These are phyloP conservation scores for Nephrotoma appendiculata DNA, from an alignment of 2,888 invertebrate species.

Conservation along the genomic window DNA sequence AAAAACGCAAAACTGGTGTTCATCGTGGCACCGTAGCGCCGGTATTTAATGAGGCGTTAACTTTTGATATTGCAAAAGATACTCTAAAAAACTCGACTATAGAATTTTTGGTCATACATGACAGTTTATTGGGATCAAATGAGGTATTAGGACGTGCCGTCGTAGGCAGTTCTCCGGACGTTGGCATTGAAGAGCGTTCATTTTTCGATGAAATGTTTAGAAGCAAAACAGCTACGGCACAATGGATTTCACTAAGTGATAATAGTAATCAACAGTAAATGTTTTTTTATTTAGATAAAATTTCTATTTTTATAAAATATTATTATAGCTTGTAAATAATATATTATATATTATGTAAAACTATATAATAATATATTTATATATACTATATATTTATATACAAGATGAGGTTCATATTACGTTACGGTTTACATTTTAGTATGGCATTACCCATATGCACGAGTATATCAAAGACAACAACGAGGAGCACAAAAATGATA, in stretches of 20 bases:
- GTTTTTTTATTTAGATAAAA: neutral
- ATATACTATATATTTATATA: neutral
- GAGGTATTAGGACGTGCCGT: conserved; percentile 38
- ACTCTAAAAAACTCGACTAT: conserved; percentile 38
- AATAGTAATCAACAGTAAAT: conserved; percentile 3
- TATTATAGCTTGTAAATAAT: neutral
- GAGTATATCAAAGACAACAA: neutral
- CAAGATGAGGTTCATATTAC: neutral
- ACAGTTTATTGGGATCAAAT: conserved; percentile 42
- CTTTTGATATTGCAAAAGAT: conserved; percentile 73
- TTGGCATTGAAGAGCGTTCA: conserved; percentile 33
- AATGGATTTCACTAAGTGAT: conserved; percentile 41
- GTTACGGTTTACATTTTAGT: neutral
- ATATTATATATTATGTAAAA: neutral
- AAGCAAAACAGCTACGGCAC: conserved; percentile 41
- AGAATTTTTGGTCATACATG: conserved; percentile 45
- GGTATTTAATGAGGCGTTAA: conserved; percentile 85
- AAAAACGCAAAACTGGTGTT: conserved; percentile 86
- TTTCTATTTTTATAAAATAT: neutral
- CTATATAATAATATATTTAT: neutral
- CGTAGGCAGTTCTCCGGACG: conserved; percentile 35
- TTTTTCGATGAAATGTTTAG: conserved; percentile 41
- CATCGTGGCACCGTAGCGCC: conserved; percentile 76
- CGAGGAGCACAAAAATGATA: neutral
- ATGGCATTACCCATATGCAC: neutral